Conservation (phyloP, 2,113 vertebrate species). For the Empidonax traillii region DNA sequence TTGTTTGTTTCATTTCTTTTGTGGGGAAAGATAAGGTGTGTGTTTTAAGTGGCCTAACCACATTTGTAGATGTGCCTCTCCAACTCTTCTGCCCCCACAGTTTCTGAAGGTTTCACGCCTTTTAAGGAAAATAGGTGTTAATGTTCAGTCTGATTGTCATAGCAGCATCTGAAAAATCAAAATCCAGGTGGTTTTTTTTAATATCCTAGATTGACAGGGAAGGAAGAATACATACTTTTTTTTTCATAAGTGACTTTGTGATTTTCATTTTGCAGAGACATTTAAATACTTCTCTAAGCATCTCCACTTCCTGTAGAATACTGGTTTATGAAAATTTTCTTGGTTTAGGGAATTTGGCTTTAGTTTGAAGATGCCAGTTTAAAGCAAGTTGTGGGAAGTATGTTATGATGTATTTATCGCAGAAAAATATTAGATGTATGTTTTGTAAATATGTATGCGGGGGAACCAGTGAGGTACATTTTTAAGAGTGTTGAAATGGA, state of each 20-base stretch:
- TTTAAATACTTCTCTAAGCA: neutral
- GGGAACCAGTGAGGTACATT: neutral
- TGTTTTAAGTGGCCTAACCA: conserved; percentile 47
- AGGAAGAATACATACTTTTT: neutral
- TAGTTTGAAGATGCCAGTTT: neutral
- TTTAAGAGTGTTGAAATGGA: neutral
- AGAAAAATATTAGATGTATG: neutral
- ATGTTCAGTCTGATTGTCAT: neutral
- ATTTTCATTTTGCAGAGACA: neutral
- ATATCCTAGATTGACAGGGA: neutral
- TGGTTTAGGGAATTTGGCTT: neutral
- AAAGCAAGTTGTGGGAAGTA: neutral
- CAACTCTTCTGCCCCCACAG: neutral
- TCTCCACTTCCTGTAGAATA: neutral
- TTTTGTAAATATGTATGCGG: neutral
- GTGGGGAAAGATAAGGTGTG: neutral
- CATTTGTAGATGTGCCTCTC: neutral
- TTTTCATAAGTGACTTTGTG: neutral
- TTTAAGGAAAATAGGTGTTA: neutral
- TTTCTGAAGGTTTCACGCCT: neutral
- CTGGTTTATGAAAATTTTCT: neutral
- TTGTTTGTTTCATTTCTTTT: neutral
- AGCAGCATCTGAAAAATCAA: neutral
- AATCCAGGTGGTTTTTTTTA: neutral
- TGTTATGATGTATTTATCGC: neutral